Evolutionary conservation across 92 coral and sea anemone genomes (phyloP), one percentile per base, ranked within the genome.

Genomic region (Muricea muricata): DNA sequence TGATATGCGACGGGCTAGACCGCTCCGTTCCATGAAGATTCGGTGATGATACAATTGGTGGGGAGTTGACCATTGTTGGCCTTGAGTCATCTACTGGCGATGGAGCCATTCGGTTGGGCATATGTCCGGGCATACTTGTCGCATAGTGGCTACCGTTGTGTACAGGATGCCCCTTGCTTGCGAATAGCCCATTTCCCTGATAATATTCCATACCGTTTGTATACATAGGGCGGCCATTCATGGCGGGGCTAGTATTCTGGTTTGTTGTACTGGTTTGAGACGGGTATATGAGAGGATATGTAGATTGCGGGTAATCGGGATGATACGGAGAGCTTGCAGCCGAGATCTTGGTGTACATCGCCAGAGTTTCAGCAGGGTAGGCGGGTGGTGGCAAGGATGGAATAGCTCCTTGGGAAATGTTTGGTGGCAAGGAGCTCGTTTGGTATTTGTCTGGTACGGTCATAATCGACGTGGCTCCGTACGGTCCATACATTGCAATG

Each of bases 381-480:
- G 98, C 93, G 82, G 93, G 98, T 69, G 93, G 98, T 69, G 93
- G 98, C 84, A 94, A 91, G 45, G 98, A 92, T 80, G 98, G 87
- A 7, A 57, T 37, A 4, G 40, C 52, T 14, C 50, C 52, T 56
- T 61, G 83, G 5, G 61, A 71, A 3, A 78, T 30, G 12, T 67
- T 50, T 5, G 83, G 69, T 78, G 70, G 52, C 18, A 42, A 10
- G 45, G 93, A 91, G 60, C 88, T 94, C 85, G 97, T 89, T 86
- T 95, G 90, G 88, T 90, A 97, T 97, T 94, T 97, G 80, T 93
- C 98, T 78, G 91, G 98, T 86, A 94, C 97, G 92, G 91, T 93
- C 99, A 97, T 93, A 24, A 78, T 17, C 18, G 69, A 20, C 48
- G 98, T 86, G 35, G 98, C 84, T 74, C 94, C 92, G 93, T 93